Evolutionary conservation across 2,113 vertebrate species (phyloP).

Genomic region (Oryctolagus cuniculus): DNA sequence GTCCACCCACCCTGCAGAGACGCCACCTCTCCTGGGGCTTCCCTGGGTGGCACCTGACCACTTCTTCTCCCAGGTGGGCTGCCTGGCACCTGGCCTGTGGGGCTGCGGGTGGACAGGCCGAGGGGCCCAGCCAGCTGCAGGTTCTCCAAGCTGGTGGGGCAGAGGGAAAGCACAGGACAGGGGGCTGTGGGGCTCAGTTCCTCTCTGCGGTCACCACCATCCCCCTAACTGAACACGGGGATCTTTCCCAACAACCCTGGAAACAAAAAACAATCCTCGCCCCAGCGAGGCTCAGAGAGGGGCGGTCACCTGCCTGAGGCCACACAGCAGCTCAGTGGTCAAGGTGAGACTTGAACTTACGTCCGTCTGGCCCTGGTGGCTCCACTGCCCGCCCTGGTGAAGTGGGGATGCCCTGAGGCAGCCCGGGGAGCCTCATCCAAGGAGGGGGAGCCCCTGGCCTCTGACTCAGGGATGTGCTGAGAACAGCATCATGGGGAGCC

Average conservation of each 20-base stretch:
- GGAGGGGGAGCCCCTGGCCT: background rate
- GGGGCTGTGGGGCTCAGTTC: accelerated
- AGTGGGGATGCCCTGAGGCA: background rate
- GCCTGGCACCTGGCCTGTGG: background rate
- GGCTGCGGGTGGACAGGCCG: background rate
- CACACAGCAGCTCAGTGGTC: background rate
- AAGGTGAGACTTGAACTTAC: background rate
- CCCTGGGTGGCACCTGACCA: background rate
- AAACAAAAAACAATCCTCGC: background rate
- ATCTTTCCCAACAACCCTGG: background rate
- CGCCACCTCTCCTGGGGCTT: background rate
- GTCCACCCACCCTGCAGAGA: background rate
- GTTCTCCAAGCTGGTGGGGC: background rate
- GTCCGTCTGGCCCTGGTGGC: background rate
- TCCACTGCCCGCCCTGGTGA: background rate
- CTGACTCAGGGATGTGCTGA: background rate
- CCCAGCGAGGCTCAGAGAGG: conserved; percentile 18
- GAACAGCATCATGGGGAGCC: background rate
- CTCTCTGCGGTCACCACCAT: no score
- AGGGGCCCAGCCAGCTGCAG: background rate
- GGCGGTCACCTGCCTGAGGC: background rate
- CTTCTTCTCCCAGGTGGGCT: no score
- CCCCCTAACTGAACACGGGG: accelerated
- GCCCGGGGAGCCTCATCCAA: background rate
- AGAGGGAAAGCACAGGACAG: background rate